A percentile compares a stretch with the other conserved stretches of the same genome.
Evolutionary conservation across 2,797 vertebrate species (phyloP).

Genomic region (Lagorchestes hirsutus): DNA sequence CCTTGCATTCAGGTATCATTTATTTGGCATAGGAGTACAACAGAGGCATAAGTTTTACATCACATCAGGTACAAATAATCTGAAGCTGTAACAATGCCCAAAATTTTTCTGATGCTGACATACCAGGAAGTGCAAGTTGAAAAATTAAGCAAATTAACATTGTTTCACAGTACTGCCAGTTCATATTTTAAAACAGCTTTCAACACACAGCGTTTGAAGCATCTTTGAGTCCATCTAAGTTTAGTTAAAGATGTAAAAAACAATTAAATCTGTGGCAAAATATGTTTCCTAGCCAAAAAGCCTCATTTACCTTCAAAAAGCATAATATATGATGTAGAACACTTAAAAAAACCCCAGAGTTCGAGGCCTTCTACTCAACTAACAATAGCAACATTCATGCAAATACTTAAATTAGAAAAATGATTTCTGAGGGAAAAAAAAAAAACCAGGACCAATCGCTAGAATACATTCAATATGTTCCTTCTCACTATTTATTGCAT

Average conservation of each 20-base stretch:
- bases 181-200: constrained; percentile 69
- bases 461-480: background rate
- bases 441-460: background rate
- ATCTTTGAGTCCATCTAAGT: constrained; percentile 71
- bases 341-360: constrained; percentile 41
- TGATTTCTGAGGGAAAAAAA: background rate
- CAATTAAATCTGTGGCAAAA: constrained; percentile 76
- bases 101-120: constrained; percentile 82
- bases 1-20: constrained; percentile 76
- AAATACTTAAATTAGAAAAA: background rate
- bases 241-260: constrained; percentile 78
- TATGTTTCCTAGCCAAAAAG: constrained; percentile 68
- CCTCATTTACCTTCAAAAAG: background rate
- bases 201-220: constrained; percentile 69
- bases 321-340: background rate
- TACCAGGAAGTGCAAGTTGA: constrained; percentile 84
- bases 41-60: constrained; percentile 81
- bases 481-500: background rate
- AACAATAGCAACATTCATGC: background rate
- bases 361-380: background rate
- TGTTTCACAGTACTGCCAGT: constrained; percentile 83
- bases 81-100: constrained; percentile 87
- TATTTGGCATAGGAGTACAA: constrained; percentile 85
- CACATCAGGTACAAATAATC: constrained; percentile 88
- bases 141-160: constrained; percentile 82